Percentiles rank a stretch among this genome's conserved stretches.
Conservation (phyloP, 2,113 vertebrate species). For the Chamaetylas fuelleborni region DNA sequence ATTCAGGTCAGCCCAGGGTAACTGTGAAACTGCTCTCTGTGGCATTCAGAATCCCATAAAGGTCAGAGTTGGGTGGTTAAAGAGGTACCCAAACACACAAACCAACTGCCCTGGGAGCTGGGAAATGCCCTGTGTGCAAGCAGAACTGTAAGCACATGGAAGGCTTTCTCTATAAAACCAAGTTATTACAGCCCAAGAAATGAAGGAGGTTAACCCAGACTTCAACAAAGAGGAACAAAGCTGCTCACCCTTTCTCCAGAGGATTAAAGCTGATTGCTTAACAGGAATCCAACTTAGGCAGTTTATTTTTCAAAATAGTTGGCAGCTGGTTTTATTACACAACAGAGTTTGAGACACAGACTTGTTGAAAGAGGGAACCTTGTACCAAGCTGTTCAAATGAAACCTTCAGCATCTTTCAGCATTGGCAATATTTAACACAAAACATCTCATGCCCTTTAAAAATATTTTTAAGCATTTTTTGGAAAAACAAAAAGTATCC, state of each 20-base stretch:
- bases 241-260: conserved; percentile 29
- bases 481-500: background rate
- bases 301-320: conserved; percentile 59
- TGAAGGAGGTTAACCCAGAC: background rate
- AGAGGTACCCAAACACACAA: background rate
- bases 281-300: conserved; percentile 49
- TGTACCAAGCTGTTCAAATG: conserved; percentile 23
- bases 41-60: background rate
- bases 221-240: conserved; percentile 29
- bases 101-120: background rate
- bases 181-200: background rate
- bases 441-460: conserved; percentile 13
- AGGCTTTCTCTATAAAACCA: background rate
- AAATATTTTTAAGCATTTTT: background rate
- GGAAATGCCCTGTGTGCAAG: background rate
- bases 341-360: conserved; percentile 37
- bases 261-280: conserved; percentile 56
- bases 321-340: conserved; percentile 38
- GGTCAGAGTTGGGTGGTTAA: background rate
- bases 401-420: conserved; percentile 39
- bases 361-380: conserved; percentile 57
- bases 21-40: background rate
- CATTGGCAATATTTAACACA: conserved; percentile 1
- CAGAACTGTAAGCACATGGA: background rate
- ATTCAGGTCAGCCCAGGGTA: background rate